phyloP scores from a whole-genome alignment of 2,888 invertebrate genomes.

The Temnothorax rugatulus region DNA sequence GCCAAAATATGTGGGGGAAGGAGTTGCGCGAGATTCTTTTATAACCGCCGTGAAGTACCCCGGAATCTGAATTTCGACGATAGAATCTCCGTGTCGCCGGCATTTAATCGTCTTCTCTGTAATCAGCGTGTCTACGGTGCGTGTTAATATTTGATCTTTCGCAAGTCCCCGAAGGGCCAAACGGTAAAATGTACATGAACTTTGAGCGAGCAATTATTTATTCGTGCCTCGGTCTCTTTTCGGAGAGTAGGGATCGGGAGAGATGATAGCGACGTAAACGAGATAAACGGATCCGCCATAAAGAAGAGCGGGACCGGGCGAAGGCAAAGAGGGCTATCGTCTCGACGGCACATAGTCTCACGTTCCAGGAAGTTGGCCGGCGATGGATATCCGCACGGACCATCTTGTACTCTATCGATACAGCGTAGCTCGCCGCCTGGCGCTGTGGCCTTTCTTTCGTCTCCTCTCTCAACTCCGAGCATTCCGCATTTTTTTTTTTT shows the following conservation, averaged over 20 bases:
- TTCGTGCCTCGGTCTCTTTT: slow-evolving; percentile 1
- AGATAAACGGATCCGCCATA: slow-evolving; percentile 43
- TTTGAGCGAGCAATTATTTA: background rate
- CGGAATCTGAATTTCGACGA: background rate
- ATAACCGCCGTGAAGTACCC: background rate
- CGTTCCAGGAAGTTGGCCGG: slow-evolving; percentile 79
- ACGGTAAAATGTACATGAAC: background rate
- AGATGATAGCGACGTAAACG: slow-evolving; percentile 39
- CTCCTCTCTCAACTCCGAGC: slow-evolving; percentile 43
- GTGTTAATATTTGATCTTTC: background rate
- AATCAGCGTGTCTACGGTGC: background rate
- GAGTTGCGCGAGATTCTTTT: background rate
- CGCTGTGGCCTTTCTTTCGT: slow-evolving; percentile 57
- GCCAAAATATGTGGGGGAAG: background rate
- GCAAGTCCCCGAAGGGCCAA: background rate
- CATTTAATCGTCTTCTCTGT: background rate
- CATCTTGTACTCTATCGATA: slow-evolving; percentile 50
- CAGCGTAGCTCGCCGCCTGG: slow-evolving; percentile 37
- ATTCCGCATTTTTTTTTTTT: slow-evolving; percentile 39
- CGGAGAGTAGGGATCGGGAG: background rate
- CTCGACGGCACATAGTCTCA: slow-evolving; percentile 77
- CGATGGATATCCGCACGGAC: slow-evolving; percentile 57
- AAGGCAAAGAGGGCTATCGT: slow-evolving; percentile 53
- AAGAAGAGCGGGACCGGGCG: slow-evolving; percentile 60
- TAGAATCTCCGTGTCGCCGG: background rate